Evolutionary conservation across 1,140 invertebrate genomes (phyloP), one percentile per base, ranked within the genome.

Genomic region (Armadillidium nasatum): DNA sequence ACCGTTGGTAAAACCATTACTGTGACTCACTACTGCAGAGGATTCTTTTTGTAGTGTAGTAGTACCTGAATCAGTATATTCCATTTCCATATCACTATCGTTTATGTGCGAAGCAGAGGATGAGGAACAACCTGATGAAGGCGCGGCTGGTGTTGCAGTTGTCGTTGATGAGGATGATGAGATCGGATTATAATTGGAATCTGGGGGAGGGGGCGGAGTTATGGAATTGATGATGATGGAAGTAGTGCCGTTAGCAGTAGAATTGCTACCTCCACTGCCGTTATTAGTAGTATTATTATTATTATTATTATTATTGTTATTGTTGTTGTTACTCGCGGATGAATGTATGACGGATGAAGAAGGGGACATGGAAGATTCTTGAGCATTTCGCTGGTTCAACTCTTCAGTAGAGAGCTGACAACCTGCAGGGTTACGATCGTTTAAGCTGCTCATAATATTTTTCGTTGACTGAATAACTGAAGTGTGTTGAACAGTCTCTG

Each of bases 1-100:
- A n/a, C 33, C 44, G 69, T 71, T 71, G 33, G 69, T 71, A 19
- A 71, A 71, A 43, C 33, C 44, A 71, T 71, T 71, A n/a, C 33
- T 71, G 11, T 71, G 33, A 71, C 69, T n/a, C 69, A 71, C 69
- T 43, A 33, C 33, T 33, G 33, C 33, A 33, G 33, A 33, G 1
- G 33, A 9, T 7, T 43, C 69, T 43, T 45, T 43, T 13, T 13
- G 33, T 13, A 33, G 44, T 13, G 44, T 45, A 4, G 11, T 43
- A 11, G 44, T 15, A 13, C 69, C 33, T 3, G 44, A 13, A 13
- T 45, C 33, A 3, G 44, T 19, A 7, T 71, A 71, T 13, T 60
- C 50, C 50, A 60, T 60, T 60, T 60, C 50, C 19, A 60, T 60
- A 19, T 60, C 50, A 19, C 50, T 60, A 19, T 60, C 50, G 7